phyloP scores from a whole-genome alignment of 2,797 vertebrate genomes.

The Halcyon badia region DNA sequence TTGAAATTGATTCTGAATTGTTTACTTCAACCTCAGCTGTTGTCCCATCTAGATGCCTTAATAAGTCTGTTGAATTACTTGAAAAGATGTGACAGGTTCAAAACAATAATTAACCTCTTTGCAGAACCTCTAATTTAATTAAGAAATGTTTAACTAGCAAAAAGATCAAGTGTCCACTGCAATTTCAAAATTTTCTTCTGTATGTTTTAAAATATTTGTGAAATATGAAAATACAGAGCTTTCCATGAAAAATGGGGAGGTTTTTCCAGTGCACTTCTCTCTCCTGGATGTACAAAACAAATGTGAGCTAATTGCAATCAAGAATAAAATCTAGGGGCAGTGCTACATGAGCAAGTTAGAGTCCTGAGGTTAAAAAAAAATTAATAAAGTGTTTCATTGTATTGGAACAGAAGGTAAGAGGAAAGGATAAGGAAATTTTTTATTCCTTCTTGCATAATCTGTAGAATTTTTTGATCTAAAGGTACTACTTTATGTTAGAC shows the following conservation, averaged over 20 bases:
- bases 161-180: neutral
- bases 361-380: neutral
- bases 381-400: neutral
- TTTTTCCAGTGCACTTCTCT: neutral
- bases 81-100: neutral
- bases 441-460: neutral
- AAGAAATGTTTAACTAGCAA: neutral
- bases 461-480: neutral
- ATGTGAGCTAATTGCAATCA: neutral
- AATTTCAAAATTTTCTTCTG: neutral
- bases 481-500: neutral
- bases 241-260: neutral
- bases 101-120: neutral
- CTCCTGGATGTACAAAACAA: neutral
- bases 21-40: neutral
- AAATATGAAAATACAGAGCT: neutral
- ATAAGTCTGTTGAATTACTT: neutral
- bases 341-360: neutral
- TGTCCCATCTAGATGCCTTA: neutral
- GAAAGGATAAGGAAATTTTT: neutral
- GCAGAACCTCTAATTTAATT: neutral
- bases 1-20: neutral
- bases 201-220: neutral
- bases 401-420: neutral
- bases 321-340: neutral